Evolutionary conservation across 2,113 vertebrate genomes (phyloP).

Genomic region (Corythoichthys haematopterus): DNA sequence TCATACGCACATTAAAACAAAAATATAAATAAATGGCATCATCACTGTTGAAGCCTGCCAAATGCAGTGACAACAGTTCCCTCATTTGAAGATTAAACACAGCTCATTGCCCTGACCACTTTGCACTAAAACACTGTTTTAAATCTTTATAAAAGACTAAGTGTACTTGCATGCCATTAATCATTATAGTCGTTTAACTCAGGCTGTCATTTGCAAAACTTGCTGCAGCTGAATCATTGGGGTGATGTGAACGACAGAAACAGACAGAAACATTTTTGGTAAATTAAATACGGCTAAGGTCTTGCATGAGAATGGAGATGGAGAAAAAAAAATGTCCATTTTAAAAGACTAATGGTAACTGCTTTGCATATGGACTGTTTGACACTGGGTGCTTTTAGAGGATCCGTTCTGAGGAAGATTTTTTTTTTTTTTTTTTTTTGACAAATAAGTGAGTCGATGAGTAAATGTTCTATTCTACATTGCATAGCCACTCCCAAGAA

Average conservation of each 20-base stretch:
- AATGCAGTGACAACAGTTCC: no score
- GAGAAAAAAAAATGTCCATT: slow-evolving; percentile 18
- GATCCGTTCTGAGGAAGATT: neutral
- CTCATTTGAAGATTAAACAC: no score
- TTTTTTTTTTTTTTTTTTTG: slow-evolving; percentile 4
- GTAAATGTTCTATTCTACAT: neutral
- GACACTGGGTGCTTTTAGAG: slow-evolving; percentile 23
- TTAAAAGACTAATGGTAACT: slow-evolving; percentile 6
- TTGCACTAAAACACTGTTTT: no score
- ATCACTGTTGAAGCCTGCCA: no score
- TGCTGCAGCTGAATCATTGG: neutral
- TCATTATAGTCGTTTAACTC: neutral
- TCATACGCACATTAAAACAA: no score
- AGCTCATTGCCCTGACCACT: no score
- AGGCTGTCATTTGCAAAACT: neutral
- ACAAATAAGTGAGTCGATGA: neutral
- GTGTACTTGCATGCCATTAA: neutral
- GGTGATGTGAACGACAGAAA: neutral
- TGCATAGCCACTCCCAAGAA: no score
- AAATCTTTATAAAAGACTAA: no score
- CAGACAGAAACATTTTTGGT: slow-evolving; percentile 10
- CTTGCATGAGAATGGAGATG: neutral
- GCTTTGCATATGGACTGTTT: slow-evolving; percentile 13
- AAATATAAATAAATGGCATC: no score
- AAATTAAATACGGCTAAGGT: neutral